A percentile compares a stretch with the other conserved stretches of the same genome.
phyloP scores from a whole-genome alignment of 92 coral and sea anemone species.

The Metridium senile region DNA sequence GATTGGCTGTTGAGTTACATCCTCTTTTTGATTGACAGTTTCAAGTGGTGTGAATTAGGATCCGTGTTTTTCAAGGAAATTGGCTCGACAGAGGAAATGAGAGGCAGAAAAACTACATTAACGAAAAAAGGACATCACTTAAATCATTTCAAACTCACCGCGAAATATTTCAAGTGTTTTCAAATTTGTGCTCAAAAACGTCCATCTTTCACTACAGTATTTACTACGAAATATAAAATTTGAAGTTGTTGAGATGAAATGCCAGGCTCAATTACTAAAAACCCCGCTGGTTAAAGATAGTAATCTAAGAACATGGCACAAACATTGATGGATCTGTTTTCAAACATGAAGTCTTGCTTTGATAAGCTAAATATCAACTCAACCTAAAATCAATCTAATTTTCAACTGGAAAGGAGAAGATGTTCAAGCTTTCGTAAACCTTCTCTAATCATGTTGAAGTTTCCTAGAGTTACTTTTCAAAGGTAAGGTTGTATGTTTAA shows the following conservation, averaged over 20 bases:
- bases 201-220: not conserved
- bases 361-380: too few species aligned
- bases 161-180: too few species aligned
- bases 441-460: slow-evolving; percentile 6
- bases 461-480: not conserved
- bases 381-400: too few species aligned
- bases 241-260: too few species aligned
- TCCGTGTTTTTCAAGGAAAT: not conserved
- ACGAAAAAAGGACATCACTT: not conserved
- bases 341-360: not conserved
- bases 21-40: not conserved
- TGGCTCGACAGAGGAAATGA: slow-evolving; percentile 2
- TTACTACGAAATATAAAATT: not conserved
- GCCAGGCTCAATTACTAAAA: not conserved
- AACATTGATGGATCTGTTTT: not conserved
- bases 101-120: not conserved
- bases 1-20: not conserved
- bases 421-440: too few species aligned
- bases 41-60: not conserved
- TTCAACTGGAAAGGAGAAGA: too few species aligned
- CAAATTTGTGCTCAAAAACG: not conserved
- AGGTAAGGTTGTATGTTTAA: not conserved
- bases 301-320: not conserved
- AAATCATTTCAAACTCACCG: not conserved
- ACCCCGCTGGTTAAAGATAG: not conserved